These are phyloP conservation scores for Pangasianodon hypophthalmus DNA, from an alignment of 2,113 vertebrate genomes.

Conservation along the genomic window DNA sequence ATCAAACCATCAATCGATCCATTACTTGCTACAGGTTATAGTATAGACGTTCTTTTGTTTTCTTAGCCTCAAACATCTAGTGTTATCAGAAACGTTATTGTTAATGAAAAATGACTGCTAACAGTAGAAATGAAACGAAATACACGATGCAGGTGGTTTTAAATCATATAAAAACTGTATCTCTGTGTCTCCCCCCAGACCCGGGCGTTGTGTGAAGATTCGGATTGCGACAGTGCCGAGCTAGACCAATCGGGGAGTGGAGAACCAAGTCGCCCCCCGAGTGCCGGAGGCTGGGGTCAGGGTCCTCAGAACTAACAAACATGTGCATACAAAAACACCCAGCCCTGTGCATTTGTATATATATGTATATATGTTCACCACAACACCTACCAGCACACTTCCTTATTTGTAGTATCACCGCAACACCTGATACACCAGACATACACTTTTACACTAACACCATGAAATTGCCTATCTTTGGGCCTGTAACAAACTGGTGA, in stretches of 20 bases:
- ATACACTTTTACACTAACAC: not conserved
- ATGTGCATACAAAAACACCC: conserved; percentile 32
- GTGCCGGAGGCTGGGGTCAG: conserved; percentile 71
- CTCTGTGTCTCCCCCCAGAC: conserved; percentile 56
- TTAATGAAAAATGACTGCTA: not conserved
- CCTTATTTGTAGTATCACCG: conserved; percentile 24
- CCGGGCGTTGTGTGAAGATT: conserved; percentile 82
- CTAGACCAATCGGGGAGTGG: conserved; percentile 85
- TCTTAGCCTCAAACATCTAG: not conserved
- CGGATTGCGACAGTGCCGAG: conserved; percentile 90
- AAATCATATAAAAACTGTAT: not conserved
- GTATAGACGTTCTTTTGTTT: not conserved
- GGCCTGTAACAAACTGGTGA: conserved; percentile 32
- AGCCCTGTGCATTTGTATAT: conserved; percentile 49
- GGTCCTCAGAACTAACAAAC: conserved; percentile 44
- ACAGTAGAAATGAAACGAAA: not conserved
- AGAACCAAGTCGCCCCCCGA: conserved; percentile 76
- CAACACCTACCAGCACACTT: conserved; percentile 56
- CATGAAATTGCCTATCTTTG: not conserved
- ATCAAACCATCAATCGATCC: not conserved
- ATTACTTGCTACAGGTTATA: not conserved
- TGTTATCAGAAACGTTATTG: not conserved
- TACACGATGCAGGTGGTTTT: not conserved
- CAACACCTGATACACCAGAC: conserved; percentile 29
- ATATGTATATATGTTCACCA: conserved; percentile 58